Evolutionary conservation across 2,888 invertebrate genomes (phyloP), one percentile per base, ranked within the genome.

Genomic region (Sinodicranocentrus sp.): DNA sequence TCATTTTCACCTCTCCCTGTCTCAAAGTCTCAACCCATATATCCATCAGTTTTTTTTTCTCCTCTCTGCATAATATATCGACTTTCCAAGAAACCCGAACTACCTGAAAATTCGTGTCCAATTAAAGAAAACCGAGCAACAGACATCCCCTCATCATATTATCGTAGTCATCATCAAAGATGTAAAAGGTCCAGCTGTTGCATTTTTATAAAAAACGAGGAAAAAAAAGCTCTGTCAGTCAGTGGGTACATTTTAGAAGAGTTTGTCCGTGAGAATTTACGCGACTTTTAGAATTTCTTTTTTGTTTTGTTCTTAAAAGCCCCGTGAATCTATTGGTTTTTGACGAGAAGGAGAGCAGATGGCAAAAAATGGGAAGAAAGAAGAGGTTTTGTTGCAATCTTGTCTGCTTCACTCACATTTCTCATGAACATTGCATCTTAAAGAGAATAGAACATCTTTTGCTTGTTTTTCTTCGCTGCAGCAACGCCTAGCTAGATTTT

Each of bases 381-480:
- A 67, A 26, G 15, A 28, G 33, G 33, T 54, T 59, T 72, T 57
- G 70, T 78, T 78, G 78, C 78, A 78, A 70, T 78, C 70, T 61
- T 33, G 10, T n/a, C n/a, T n/a, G 33, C 3, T 33, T 33, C 33
- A n/a, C n/a, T 33, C 33, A 33, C 33, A 33, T 33, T 33, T 33
- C 33, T 33, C 33, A 33, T 33, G n/a, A n/a, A n/a, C n/a, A n/a
- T n/a, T n/a, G n/a, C n/a, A n/a, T n/a, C n/a, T n/a, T n/a, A n/a
- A n/a, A n/a, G n/a, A n/a, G n/a, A n/a, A n/a, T 68, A 68, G 39
- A 39, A 13, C 39, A 71, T 71, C 71, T 71, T 71, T 43, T 71
- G 65, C 43, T 10, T 19, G 6, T 15, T 52, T 15, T 8, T 52
- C n/a, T 52, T 52, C 52, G 15, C 52, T n/a, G n/a, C n/a, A 5